Evolutionary conservation across 2,888 invertebrate genomes (phyloP), one percentile per base, ranked within the genome.

Genomic region (Microdon myrmicae): DNA sequence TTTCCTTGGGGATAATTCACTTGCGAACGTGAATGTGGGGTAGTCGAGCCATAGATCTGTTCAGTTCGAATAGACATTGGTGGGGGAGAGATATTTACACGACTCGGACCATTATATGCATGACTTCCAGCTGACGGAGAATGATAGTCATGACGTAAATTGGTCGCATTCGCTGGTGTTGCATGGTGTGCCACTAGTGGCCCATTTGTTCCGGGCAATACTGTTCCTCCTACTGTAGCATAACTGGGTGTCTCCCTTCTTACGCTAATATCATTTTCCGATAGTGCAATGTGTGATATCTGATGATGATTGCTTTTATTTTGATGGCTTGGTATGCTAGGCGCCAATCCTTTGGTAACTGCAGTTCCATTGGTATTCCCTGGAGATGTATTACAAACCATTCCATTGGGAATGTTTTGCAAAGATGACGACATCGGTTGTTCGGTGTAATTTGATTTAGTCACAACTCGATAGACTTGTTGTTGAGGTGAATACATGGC

Each of bases 391-490:
- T 73, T 72, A 37, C 69, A 64, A 59, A 77, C 74, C 71, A 79
- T 72, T 47, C 79, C 79, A 69, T 80, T 80, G 23, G 80, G 79
- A 70, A 80, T 80, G 71, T 78, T 80, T 70, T 80, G 80, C 49
- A 80, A 69, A 67, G 81, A 80, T 39, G 79, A 78, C 25, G 80
- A 80, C 75, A 80, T 79, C 5, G 77, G 73, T 28, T 79, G 76
- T 53, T 80, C 80, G 2, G 77, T 75, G 47, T 75, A 79, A 59
- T 76, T 79, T 4, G 80, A 75, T 70, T 80, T 79, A 23, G 75
- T 71, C 13, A 79, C 74, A 19, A 77, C 74, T 1, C 79, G 76
- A 41, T 76, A 79, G 4, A 77, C 76, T 60, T 79, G 77, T 48
- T 76, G 78, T 28, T 79, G 78, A 2, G 77, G 77, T 2, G 77